These are phyloP conservation scores for Hyles lineata DNA, from an alignment of 2,888 invertebrate genomes.

Conservation along the genomic window DNA sequence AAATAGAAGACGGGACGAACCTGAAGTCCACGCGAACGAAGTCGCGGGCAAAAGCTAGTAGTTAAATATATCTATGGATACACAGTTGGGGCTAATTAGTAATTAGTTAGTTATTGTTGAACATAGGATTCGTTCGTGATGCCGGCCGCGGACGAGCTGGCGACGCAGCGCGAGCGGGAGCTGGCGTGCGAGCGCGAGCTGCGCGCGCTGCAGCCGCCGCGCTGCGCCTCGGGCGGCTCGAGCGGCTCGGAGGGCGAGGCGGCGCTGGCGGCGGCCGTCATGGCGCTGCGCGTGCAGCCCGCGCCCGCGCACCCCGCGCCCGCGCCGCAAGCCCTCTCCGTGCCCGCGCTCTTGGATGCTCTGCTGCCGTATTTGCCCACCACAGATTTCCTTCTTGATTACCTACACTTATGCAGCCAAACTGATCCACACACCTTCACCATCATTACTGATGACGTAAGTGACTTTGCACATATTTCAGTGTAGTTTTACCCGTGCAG, in stretches of 20 bases:
- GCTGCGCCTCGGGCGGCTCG: constrained; percentile 52
- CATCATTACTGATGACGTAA: constrained; percentile 19
- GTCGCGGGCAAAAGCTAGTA: no score
- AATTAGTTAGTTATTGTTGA: background rate
- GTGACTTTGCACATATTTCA: background rate
- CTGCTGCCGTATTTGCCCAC: constrained; percentile 26
- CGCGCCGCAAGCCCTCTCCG: constrained; percentile 19
- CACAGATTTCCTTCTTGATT: constrained; percentile 20
- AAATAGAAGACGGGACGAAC: no score
- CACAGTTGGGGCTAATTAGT: no score
- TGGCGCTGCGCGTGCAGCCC: constrained; percentile 40
- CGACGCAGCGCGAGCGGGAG: constrained; percentile 50
- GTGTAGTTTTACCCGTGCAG: no score
- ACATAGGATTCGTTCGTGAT: constrained; percentile 49
- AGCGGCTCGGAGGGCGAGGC: constrained; percentile 40
- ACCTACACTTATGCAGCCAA: constrained; percentile 26
- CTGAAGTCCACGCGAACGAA: no score
- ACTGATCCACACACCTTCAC: constrained; percentile 28
- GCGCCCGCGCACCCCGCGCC: background rate
- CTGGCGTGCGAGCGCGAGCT: constrained; percentile 47
- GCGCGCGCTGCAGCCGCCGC: constrained; percentile 35
- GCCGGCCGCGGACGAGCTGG: constrained; percentile 55
- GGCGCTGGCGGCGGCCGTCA: constrained; percentile 48
- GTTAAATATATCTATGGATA: no score
- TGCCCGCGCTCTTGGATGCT: constrained; percentile 31